These are phyloP conservation scores for Entomobrya multifasciata DNA, from an alignment of 2,888 invertebrate species.

Conservation along the genomic window DNA sequence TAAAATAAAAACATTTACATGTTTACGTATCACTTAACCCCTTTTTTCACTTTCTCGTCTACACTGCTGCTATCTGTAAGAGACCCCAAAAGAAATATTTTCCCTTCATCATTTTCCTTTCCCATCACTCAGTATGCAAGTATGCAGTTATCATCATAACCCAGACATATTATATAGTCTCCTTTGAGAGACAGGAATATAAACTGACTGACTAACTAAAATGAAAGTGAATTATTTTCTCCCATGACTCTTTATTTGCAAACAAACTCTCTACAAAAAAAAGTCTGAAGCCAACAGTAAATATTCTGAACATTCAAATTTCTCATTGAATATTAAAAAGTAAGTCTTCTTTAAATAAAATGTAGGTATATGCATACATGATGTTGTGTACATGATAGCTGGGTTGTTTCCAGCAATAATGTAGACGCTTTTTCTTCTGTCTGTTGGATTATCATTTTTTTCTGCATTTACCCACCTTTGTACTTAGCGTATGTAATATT, in stretches of 20 bases:
- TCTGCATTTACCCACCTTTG: neutral
- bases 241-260: constrained; percentile 2
- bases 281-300: too few species aligned
- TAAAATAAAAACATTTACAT: neutral
- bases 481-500: neutral
- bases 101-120: neutral
- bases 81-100: neutral
- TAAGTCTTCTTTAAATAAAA: neutral
- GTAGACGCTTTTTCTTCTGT: constrained; percentile 22
- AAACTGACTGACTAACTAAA: neutral
- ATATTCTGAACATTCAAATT: too few species aligned
- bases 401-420: constrained; percentile 11
- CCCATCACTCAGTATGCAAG: neutral
- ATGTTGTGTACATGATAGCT: neutral
- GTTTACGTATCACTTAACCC: neutral
- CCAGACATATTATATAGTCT: too few species aligned
- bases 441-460: constrained; percentile 47
- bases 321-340: neutral
- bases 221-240: constrained; percentile 24
- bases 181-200: constrained; percentile 10
- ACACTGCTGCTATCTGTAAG: too few species aligned
- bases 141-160: constrained; percentile 10
- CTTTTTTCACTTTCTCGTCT: too few species aligned
- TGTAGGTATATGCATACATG: neutral
- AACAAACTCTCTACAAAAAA: neutral